Evolutionary conservation across 1,140 invertebrate species (phyloP).

Genomic region (Papilio machaon): DNA sequence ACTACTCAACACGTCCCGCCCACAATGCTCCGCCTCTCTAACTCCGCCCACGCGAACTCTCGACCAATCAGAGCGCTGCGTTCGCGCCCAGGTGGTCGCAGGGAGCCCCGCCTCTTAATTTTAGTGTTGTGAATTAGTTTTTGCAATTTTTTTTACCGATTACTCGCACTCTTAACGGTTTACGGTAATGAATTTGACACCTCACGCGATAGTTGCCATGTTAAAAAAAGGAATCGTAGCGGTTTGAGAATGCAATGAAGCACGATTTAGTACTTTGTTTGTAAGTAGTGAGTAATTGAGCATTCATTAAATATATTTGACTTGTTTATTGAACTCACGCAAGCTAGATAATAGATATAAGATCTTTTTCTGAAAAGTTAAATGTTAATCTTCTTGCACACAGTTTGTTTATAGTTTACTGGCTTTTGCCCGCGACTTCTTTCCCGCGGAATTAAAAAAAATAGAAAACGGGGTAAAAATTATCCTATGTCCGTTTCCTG

Average conservation of each 20-base stretch:
- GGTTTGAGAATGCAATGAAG: constrained; percentile 13
- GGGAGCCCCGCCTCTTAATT: constrained; percentile 58
- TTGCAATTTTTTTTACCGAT: constrained; percentile 68
- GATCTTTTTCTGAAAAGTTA: no score
- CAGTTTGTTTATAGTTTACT: neutral
- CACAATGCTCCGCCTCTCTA: constrained; percentile 52
- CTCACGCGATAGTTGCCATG: constrained; percentile 63
- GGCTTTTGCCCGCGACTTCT: no score
- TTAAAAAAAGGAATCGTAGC: constrained; percentile 30
- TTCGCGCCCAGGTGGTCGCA: constrained; percentile 43
- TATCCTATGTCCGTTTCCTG: no score
- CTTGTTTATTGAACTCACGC: neutral
- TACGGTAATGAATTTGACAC: constrained; percentile 67
- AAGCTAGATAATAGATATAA: neutral
- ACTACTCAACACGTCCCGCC: constrained; percentile 54
- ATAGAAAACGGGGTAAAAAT: no score
- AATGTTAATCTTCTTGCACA: neutral
- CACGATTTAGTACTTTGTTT: constrained; percentile 23
- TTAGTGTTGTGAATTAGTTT: constrained; percentile 78
- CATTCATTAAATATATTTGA: neutral
- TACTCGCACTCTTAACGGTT: constrained; percentile 58
- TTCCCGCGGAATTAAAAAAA: no score
- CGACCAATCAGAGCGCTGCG: constrained; percentile 58
- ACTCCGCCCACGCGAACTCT: constrained; percentile 61
- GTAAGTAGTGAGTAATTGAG: constrained; percentile 19